Percentiles rank a stretch among this genome's conserved stretches.
Conservation (phyloP, 2,888 invertebrate genomes). For the Sclerodermus sp. region DNA sequence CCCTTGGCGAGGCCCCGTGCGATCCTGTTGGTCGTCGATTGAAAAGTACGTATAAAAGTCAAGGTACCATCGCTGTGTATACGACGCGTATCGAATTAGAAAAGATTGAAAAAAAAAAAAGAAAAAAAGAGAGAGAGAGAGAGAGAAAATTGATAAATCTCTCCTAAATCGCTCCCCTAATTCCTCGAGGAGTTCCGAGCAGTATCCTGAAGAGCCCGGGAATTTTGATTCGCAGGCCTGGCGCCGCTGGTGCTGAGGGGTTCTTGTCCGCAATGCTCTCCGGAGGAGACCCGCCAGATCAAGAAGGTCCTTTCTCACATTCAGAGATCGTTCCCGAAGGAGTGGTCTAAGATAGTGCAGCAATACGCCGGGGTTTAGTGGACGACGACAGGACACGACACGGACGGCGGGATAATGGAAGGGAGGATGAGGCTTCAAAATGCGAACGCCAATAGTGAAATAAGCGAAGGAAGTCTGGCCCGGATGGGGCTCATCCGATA, state of each 20-base stretch:
- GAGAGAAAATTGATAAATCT: no score
- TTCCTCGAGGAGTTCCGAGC: no score
- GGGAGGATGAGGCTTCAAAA: conserved; percentile 1
- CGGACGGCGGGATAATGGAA: conserved; percentile 3
- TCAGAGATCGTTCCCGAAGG: conserved; percentile 74
- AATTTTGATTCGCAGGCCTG: conserved; percentile 61
- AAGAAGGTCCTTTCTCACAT: conserved; percentile 75
- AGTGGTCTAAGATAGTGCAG: conserved; percentile 74
- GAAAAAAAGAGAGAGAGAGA: no score
- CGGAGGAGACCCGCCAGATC: conserved; percentile 72
- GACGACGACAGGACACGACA: conserved; percentile 15
- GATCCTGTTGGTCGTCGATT: conserved; percentile 73
- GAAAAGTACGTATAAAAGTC: conserved; percentile 62
- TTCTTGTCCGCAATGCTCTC: conserved; percentile 71
- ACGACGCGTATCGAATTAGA: no score
- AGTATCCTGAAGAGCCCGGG: no score
- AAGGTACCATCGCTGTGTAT: no score
- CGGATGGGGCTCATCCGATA: neutral
- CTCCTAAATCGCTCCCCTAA: no score
- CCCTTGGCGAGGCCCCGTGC: conserved; percentile 73
- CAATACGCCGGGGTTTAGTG: conserved; percentile 63
- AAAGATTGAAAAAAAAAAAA: no score
- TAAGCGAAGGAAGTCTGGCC: neutral
- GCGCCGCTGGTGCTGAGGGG: conserved; percentile 75
- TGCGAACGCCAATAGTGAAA: neutral